Evolutionary conservation across 2,797 vertebrate genomes (phyloP).

Genomic region (Mormyrus hasselquistii): DNA sequence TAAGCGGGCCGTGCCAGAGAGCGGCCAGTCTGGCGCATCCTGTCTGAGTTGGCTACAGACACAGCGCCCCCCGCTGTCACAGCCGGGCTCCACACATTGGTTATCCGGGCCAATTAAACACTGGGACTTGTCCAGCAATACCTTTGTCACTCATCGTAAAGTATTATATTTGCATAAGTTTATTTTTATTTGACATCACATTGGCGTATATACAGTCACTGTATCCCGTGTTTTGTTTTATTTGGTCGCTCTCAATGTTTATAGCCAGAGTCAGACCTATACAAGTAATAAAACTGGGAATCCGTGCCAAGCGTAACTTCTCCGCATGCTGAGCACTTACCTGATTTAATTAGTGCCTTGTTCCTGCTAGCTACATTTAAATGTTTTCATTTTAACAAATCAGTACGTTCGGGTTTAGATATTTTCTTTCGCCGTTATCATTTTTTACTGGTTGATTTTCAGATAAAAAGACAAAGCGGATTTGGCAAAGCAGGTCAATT

Average conservation of each 20-base stretch:
- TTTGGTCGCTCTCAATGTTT: neutral
- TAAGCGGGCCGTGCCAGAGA: neutral
- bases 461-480: neutral
- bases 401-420: neutral
- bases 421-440: neutral
- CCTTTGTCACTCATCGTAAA: neutral
- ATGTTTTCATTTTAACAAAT: neutral
- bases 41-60: neutral
- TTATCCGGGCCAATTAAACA: neutral
- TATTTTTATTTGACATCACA: neutral
- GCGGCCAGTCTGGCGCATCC: neutral
- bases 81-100: neutral
- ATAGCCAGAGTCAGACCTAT: neutral
- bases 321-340: neutral
- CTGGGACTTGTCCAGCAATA: neutral
- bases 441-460: neutral
- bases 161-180: neutral
- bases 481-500: neutral
- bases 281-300: neutral
- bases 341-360: neutral
- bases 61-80: neutral
- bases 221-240: neutral
- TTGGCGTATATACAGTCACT: neutral
- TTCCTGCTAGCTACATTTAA: neutral
- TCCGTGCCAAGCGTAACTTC: neutral